A percentile compares a stretch with the other conserved stretches of the same genome.
Evolutionary conservation across 2,888 invertebrate genomes (phyloP).

Genomic region (Danaus chrysippus): DNA sequence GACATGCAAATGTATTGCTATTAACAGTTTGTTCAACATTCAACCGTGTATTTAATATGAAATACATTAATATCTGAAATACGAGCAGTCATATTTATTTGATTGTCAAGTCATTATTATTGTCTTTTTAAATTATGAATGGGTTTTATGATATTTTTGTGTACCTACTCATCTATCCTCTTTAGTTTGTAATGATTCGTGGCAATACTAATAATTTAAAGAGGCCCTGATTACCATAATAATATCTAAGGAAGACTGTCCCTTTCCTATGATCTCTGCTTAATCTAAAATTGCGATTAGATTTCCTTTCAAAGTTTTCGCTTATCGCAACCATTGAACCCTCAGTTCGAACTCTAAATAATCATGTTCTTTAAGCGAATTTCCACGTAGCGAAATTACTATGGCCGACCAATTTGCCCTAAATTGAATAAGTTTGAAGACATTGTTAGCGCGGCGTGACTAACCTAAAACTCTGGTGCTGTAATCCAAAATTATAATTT

Average conservation of each 20-base stretch:
- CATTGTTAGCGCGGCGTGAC: slow-evolving; percentile 43
- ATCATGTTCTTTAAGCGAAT: slow-evolving; percentile 30
- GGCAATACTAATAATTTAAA: not conserved
- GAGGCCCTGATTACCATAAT: not conserved
- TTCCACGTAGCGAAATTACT: slow-evolving; percentile 31
- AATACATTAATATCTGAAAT: too few relatives aligned
- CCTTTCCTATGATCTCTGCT: not conserved
- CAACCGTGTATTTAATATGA: too few relatives aligned
- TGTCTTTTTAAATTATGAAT: too few relatives aligned
- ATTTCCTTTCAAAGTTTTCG: slow-evolving; percentile 26
- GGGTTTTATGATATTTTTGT: too few relatives aligned
- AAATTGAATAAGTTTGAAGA: slow-evolving; percentile 58
- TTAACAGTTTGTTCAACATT: not conserved
- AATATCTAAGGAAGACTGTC: not conserved
- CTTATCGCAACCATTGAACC: slow-evolving; percentile 25
- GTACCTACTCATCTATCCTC: too few relatives aligned
- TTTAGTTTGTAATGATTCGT: not conserved
- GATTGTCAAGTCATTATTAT: too few relatives aligned
- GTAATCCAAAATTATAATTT: slow-evolving; percentile 54
- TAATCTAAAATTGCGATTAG: slow-evolving; percentile 22
- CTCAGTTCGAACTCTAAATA: slow-evolving; percentile 24
- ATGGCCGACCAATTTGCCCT: slow-evolving; percentile 41
- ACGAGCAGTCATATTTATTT: too few relatives aligned
- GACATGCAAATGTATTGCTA: too few relatives aligned
- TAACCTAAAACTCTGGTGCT: slow-evolving; percentile 41